Percentiles rank a stretch among this genome's conserved stretches.
These are phyloP conservation scores for Ophion ventricosus DNA, from an alignment of 2,888 invertebrate species.

Conservation along the genomic window DNA sequence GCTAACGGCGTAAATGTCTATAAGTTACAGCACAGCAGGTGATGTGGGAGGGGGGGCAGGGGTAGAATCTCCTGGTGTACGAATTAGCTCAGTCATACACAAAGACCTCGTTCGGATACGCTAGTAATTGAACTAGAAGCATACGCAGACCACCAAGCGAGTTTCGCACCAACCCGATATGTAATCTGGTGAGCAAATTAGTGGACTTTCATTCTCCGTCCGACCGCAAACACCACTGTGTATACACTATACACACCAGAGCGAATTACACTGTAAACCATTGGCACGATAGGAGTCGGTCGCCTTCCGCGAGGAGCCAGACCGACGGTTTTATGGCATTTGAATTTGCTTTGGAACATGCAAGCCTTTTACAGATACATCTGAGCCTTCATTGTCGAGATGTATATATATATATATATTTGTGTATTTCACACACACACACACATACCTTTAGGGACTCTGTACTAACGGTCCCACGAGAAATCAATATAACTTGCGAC, in stretches of 20 bases:
- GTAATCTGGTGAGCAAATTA: constrained; percentile 56
- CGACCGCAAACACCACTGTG: constrained; percentile 21
- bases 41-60: background rate
- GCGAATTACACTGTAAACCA: constrained; percentile 14
- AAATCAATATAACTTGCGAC: constrained; percentile 58
- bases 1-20: background rate
- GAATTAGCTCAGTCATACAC: constrained; percentile 6
- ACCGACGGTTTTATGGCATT: constrained; percentile 57
- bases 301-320: constrained; percentile 25
- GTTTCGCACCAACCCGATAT: constrained; percentile 45
- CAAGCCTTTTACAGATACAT: constrained; percentile 41
- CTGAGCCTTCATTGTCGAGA: background rate
- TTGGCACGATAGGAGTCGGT: constrained; percentile 31
- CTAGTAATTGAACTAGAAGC: constrained; percentile 19
- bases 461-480: constrained; percentile 52
- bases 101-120: constrained; percentile 10
- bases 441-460: constrained; percentile 10
- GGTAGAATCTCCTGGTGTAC: background rate
- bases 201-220: constrained; percentile 56
- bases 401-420: constrained; percentile 27
- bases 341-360: constrained; percentile 63
- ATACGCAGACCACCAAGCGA: constrained; percentile 19
- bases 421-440: background rate
- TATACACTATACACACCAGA: background rate
- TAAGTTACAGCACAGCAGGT: no score